Percentiles rank a stretch among this genome's conserved stretches.
Evolutionary conservation across 2,888 invertebrate genomes (phyloP).

Genomic region (Eilema caniola): DNA sequence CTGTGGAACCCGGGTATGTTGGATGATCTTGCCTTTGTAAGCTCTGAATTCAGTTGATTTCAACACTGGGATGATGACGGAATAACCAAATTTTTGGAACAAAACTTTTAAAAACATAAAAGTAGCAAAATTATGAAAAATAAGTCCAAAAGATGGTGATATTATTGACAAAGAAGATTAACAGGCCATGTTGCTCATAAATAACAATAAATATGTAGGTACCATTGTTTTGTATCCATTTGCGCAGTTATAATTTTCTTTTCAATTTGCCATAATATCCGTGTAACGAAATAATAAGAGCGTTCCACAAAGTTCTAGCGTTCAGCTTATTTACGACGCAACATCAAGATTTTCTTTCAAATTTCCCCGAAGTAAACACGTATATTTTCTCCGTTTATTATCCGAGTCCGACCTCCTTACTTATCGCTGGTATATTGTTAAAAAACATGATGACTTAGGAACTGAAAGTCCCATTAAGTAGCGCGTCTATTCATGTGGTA

Average conservation of each 20-base stretch:
- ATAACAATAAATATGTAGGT: constrained; percentile 20
- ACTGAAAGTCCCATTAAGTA: constrained; percentile 86
- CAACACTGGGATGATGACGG: too few species aligned
- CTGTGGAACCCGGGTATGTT: too few species aligned
- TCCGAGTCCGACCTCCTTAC: constrained; percentile 80
- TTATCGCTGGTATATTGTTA: constrained; percentile 82
- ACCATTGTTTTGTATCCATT: constrained; percentile 18
- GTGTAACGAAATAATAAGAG: constrained; percentile 53
- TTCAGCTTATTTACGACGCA: constrained; percentile 71
- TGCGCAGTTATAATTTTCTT: constrained; percentile 43
- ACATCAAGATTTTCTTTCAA: constrained; percentile 77
- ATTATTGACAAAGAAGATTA: neutral
- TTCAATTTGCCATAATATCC: constrained; percentile 59
- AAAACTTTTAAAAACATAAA: too few species aligned
- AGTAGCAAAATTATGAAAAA: neutral
- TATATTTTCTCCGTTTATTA: constrained; percentile 84
- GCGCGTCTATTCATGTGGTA: constrained; percentile 84
- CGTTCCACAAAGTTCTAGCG: constrained; percentile 61
- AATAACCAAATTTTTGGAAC: too few species aligned
- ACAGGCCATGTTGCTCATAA: neutral
- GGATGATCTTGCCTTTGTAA: too few species aligned
- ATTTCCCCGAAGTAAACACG: constrained; percentile 71
- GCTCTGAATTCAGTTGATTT: too few species aligned
- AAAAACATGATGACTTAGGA: constrained; percentile 86
- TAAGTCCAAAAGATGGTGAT: neutral